These are phyloP conservation scores for Pholis gunnellus DNA, from an alignment of 2,113 vertebrate species.

Conservation along the genomic window DNA sequence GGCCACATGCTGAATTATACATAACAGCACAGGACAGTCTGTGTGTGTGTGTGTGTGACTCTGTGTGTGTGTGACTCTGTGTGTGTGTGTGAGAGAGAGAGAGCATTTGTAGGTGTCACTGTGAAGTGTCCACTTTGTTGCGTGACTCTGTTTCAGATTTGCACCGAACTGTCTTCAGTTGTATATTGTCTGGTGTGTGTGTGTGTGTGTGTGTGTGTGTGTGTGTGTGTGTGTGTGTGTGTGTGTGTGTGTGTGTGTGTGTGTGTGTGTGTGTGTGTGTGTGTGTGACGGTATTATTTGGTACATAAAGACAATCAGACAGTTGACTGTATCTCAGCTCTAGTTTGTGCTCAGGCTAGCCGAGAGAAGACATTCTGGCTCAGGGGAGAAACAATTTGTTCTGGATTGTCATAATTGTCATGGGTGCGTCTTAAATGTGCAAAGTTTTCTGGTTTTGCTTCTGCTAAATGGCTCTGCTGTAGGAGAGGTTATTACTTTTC, in stretches of 20 bases:
- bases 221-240: background rate
- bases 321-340: slow-evolving; percentile 2
- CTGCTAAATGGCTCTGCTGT: background rate
- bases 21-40: slow-evolving; percentile 77
- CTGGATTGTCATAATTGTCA: slow-evolving; percentile 22
- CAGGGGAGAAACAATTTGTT: slow-evolving; percentile 18
- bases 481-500: slow-evolving; percentile 10
- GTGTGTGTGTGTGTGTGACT: slow-evolving; percentile 44
- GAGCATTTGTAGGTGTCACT: slow-evolving; percentile 74
- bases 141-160: slow-evolving; percentile 60
- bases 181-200: slow-evolving; percentile 19
- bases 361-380: slow-evolving; percentile 2
- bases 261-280: background rate
- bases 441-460: slow-evolving; percentile 4
- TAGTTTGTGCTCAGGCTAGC: background rate
- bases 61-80: slow-evolving; percentile 27
- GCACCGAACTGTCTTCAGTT: slow-evolving; percentile 34
- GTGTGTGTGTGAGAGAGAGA: slow-evolving; percentile 35
- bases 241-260: background rate
- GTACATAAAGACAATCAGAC: slow-evolving; percentile 15
- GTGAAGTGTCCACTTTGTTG: slow-evolving; percentile 71
- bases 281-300: background rate
- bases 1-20: slow-evolving; percentile 83
- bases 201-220: background rate
- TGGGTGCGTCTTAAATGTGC: background rate